Base-by-base conservation (phyloP, 2,888 invertebrate species). In the Hololepta plana region DNA sequence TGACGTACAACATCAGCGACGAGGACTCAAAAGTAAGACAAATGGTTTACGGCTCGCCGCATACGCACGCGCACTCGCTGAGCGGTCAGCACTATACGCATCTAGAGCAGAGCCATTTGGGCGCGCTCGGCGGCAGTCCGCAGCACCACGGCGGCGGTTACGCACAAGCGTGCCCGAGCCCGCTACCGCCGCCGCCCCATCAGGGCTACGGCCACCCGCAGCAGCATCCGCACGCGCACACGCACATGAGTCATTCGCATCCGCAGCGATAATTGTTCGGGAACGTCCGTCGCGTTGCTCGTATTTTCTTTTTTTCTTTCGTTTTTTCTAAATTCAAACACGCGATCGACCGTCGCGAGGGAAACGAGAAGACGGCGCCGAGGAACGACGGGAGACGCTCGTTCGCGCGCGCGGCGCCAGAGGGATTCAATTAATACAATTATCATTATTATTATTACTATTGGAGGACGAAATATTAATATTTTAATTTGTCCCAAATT, bases 11-110 rank as follows among this genome's bases (percentile, higher is more conserved):
- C 67, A 80, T 85, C 59, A 79, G 77, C 59, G 85, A 87, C 64
- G 87, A 87, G 68, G 80, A 90, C 59, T 80, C 82, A 69, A 87
- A 87, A 85, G 87, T 87, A 82, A 85, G 87, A 65, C 85, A 85
- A 75, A 73, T 85, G 74, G 82, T 82, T 66, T 85, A 84, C 64
- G 53, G 53, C 38, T 70, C 74, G 45, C 66, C 70, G 57, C 52
- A 53, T 38, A 62, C 66, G 54, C 72, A 72, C 60, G 70, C 71
- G 57, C 69, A 68, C 41, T 51, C 53, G 28, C 42, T 54, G 30
- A 45, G 50, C 35, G 44, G 46, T 31, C 53, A 51, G 39, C 54
- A 54, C 38, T 53, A 54, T 39, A 46, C 51, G 35, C 48, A 54
- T 37, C 39, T 53, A 36, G 51, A 53, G 36, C 52, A 53, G 36